These are phyloP conservation scores for Myotis planiceps DNA, from an alignment of 2,797 vertebrate genomes.

Conservation along the genomic window DNA sequence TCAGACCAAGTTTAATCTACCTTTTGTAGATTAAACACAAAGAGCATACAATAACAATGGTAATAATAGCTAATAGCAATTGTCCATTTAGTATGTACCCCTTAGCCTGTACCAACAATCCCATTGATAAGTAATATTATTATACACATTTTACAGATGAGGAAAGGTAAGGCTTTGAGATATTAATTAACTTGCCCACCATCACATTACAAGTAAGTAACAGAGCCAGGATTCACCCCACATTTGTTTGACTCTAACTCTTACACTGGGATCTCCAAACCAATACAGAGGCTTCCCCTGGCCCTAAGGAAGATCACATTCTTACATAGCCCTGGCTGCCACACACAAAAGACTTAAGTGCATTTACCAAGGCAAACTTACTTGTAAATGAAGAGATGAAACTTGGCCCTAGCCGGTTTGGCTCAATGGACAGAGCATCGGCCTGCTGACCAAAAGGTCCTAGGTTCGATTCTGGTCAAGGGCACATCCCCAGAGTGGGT, in stretches of 20 bases:
- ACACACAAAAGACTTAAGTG: neutral
- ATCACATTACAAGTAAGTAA: neutral
- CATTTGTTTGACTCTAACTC: neutral
- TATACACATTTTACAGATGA: neutral
- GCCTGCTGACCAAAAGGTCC: neutral
- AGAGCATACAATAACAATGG: neutral
- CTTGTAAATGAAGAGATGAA: conserved; percentile 25
- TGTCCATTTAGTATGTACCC: neutral
- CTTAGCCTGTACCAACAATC: neutral
- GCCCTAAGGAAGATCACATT: neutral
- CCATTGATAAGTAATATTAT: neutral
- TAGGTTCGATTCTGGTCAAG: neutral
- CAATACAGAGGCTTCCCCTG: neutral
- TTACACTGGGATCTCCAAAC: neutral
- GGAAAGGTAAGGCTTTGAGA: neutral
- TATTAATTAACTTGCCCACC: neutral
- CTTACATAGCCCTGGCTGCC: neutral
- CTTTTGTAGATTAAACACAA: neutral
- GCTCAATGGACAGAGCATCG: neutral
- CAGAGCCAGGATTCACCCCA: neutral
- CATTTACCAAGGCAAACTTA: neutral
- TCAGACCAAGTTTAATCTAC: neutral
- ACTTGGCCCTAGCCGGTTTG: neutral
- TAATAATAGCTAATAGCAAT: neutral
- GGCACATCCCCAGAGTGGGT: neutral